Base-by-base conservation (phyloP, 2,797 vertebrate genomes). In the Anas georgica region DNA sequence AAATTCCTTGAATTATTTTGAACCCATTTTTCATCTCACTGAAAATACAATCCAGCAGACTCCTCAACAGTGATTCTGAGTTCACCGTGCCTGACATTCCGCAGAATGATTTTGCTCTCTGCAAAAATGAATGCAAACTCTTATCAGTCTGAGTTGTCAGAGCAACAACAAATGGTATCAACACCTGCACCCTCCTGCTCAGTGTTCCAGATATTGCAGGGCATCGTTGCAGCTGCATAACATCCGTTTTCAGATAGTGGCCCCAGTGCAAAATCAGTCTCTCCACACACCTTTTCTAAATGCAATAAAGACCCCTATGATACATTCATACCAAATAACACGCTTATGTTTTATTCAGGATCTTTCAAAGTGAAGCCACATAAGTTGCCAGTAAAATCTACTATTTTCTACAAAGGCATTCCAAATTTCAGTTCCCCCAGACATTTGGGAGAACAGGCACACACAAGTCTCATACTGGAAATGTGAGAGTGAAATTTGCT, bases 281-380 rank as follows among this genome's bases (percentile, higher is more conserved):
- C 77, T 75, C 58, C 17, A 84, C 18, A 76, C 3, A 72, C 25
- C 15, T 29, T 39, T 88, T 75, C 22, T 55, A 78, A 90, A 88
- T 0, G 13, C 45, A 81, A 55, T 63, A 70, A 80, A 79, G 17
- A 84, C 15, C 7, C 55, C 55, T 58, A 10, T 21, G 14, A 93
- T 41, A 31, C 52, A 73, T 50, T 84, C 80, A 68, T 69, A 91
- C 25, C 8, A 56, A 82, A 17, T 74, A 94, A 79, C 35, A 78
- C 39, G 72, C 15, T 76, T 83, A 3, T 31, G 10, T 88, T 97
- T 97, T 94, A 97, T 97, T 96, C 78, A 74, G 82, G 43, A n/a
- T 90, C 52, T 90, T 91, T 75, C 78, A 81, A 93, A 85, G 22
- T 96, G 69, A 94, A 68, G 80, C 64, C 91, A 72, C 5, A 0